Conservation (phyloP, 2,797 vertebrate genomes). For the Furcifer pardalis region DNA sequence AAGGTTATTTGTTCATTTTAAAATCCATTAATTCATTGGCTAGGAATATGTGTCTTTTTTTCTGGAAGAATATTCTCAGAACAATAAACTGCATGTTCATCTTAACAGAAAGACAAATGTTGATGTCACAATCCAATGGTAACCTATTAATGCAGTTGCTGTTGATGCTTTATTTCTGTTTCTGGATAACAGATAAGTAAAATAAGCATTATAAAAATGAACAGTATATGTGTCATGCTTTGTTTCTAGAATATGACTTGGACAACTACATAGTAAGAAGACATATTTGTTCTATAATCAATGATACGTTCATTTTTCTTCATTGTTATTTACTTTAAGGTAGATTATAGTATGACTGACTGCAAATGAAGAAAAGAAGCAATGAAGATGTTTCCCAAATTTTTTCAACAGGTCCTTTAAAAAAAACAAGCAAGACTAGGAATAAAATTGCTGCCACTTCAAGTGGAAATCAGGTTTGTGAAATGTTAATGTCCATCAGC, state of each 20-base stretch:
- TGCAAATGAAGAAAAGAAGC: conserved; percentile 30
- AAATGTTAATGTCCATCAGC: conserved; percentile 8
- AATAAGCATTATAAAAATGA: conserved; percentile 61
- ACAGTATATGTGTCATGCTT: conserved; percentile 35
- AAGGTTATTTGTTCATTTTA: conserved; percentile 46
- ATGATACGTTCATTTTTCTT: not conserved
- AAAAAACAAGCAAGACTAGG: not conserved
- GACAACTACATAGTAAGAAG: conserved; percentile 31
- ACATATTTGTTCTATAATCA: conserved; percentile 31
- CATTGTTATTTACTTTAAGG: conserved; percentile 16
- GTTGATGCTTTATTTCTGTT: conserved; percentile 69
- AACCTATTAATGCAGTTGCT: conserved; percentile 68
- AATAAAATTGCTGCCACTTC: not conserved
- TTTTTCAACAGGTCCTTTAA: not conserved
- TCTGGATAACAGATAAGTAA: conserved; percentile 40
- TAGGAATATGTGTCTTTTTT: conserved; percentile 55
- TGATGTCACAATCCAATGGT: conserved; percentile 65
- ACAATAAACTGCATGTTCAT: conserved; percentile 60
- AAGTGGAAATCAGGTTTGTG: conserved; percentile 11
- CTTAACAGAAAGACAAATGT: conserved; percentile 57
- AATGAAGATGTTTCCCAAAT: not conserved
- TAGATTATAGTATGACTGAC: conserved; percentile 20
- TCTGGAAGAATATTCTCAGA: conserved; percentile 58
- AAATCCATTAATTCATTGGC: conserved; percentile 53
- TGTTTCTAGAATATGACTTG: conserved; percentile 32